Base-by-base conservation (phyloP, 1,140 invertebrate genomes). In the Myzus persicae region DNA sequence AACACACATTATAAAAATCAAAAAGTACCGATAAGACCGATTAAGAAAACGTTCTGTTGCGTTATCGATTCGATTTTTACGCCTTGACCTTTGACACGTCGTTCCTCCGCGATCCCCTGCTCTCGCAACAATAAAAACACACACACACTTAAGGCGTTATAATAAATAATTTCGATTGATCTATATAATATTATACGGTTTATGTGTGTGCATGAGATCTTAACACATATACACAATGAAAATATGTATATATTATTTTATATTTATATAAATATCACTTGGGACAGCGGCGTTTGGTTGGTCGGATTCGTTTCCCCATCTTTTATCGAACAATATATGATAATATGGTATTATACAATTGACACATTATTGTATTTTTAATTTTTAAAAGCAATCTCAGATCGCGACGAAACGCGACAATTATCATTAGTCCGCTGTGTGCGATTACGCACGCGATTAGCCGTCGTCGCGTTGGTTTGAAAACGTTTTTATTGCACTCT, bases 321-420 rank as follows among this genome's bases (percentile, higher is more conserved):
- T 46, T 87, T 46, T 87, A 46, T 76, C 59, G 18, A 76, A 76
- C 31, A 76, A n/a, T 76, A 76, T 67, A 54, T 22, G 0, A 51
- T 26, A 59, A 31, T 59, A 67, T 67, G 11, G 36, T 76, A 76
- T 76, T 76, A 76, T 76, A 76, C 59, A 46, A 87, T 87, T 87
- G 85, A 87, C 31, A 36, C 36, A 87, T 87, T 46, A 48, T 87
- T 84, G 24, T 84, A 84, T 84, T 84, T 84, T 84, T 40, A 26
- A 40, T 87, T 87, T n/a, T 46, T n/a, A n/a, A 87, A 87, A 6
- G 85, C 44, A 87, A 87, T 87, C 42, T 87, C 85, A 48, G 85
- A 87, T 87, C 85, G 85, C 42, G 42, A 87, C n/a, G 85, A n/a
- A 87, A 87, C 14, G 85, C 85, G 85, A 87, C 85, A 87, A 87